Percentiles rank a stretch among this genome's conserved stretches.
These are phyloP conservation scores for Mycalesis mineus DNA, from an alignment of 2,888 invertebrate species.

Conservation along the genomic window DNA sequence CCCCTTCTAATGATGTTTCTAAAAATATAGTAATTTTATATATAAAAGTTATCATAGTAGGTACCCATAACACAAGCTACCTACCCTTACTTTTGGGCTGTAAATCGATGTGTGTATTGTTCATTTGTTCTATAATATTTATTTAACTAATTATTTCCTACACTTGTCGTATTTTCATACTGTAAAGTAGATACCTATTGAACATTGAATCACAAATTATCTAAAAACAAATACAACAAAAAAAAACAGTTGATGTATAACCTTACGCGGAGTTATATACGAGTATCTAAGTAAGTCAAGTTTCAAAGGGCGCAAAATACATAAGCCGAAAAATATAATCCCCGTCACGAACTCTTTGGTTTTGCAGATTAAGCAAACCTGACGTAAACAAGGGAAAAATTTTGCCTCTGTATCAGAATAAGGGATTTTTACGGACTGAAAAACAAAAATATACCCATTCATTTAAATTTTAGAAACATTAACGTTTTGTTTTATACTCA, in stretches of 20 bases:
- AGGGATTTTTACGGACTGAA: conserved; percentile 4
- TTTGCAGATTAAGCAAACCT: conserved; percentile 39
- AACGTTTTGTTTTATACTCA: too few relatives aligned
- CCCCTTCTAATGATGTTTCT: too few relatives aligned
- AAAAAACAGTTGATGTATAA: conserved; percentile 10
- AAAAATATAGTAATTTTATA: too few relatives aligned
- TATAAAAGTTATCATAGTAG: too few relatives aligned
- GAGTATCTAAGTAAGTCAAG: conserved; percentile 13
- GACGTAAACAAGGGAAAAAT: conserved; percentile 39
- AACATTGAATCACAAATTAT: neutral
- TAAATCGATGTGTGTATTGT: too few relatives aligned
- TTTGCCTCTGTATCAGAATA: conserved; percentile 16
- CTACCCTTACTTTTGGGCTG: too few relatives aligned
- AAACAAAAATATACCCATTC: neutral
- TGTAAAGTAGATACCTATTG: neutral
- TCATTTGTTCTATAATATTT: too few relatives aligned
- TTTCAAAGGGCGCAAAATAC: conserved; percentile 26
- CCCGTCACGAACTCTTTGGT: conserved; percentile 47
- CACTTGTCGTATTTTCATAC: too few relatives aligned
- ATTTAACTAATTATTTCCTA: too few relatives aligned
- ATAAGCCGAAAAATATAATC: conserved; percentile 62
- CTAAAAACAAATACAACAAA: neutral
- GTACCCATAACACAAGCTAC: too few relatives aligned
- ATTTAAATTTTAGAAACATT: too few relatives aligned
- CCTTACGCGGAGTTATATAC: neutral